These are phyloP conservation scores for Heterodera filipjevi DNA, from an alignment of 2,888 invertebrate species.

Conservation along the genomic window DNA sequence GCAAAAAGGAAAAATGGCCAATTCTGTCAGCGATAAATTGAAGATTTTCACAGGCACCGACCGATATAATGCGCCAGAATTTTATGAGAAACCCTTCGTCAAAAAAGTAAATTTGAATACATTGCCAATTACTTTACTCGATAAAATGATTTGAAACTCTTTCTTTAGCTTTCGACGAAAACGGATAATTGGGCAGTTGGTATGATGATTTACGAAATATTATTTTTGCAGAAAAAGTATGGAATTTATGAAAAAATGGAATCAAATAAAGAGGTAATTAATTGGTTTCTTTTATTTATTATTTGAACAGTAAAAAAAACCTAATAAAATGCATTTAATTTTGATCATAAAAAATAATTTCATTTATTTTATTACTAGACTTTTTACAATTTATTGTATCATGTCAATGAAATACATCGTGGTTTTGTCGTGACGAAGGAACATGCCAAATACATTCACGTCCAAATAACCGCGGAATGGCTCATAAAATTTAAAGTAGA, in stretches of 20 bases:
- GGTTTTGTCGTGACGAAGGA: neutral
- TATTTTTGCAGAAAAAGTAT: constrained; percentile 1
- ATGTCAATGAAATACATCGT: neutral
- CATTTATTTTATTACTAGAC: neutral
- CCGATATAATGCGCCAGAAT: neutral
- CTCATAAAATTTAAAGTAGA: neutral
- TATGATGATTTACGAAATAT: neutral
- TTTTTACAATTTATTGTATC: neutral
- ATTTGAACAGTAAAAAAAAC: too few relatives aligned
- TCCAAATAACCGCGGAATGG: neutral
- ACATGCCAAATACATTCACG: neutral
- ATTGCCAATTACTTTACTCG: neutral
- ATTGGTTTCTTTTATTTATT: too few relatives aligned
- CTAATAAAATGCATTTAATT: too few relatives aligned
- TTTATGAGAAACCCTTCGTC: neutral
- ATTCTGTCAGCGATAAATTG: neutral
- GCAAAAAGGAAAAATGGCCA: neutral
- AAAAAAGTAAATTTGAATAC: neutral
- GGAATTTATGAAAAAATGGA: neutral
- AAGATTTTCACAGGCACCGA: constrained; percentile 7
- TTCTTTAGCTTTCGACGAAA: neutral
- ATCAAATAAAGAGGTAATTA: too few relatives aligned
- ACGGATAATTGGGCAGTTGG: constrained; percentile 1
- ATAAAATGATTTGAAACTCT: too few relatives aligned
- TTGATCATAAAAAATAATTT: too few relatives aligned